Percentiles rank a stretch among this genome's conserved stretches.
phyloP scores from a whole-genome alignment of 2,113 vertebrate genomes.

The Archilochus colubris region DNA sequence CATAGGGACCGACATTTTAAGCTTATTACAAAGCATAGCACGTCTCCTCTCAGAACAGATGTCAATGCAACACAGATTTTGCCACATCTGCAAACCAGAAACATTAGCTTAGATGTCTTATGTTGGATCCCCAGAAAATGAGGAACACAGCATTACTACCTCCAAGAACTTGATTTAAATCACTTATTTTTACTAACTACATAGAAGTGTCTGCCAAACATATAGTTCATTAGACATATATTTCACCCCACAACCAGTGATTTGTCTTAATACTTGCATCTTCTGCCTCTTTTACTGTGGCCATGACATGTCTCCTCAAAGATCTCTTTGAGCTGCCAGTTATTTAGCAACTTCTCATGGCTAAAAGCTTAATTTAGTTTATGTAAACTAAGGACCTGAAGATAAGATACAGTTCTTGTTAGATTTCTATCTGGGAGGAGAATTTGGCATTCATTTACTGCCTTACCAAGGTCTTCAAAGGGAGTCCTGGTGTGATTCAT shows the following conservation, averaged over 20 bases:
- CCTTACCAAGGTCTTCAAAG: not conserved
- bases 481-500: not conserved
- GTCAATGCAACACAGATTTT: not conserved
- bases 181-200: not conserved
- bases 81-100: constrained; percentile 46
- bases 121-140: not conserved
- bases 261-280: not conserved
- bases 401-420: not conserved
- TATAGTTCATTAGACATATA: not conserved
- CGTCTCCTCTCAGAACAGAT: constrained; percentile 23
- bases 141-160: not conserved
- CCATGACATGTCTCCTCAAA: not conserved
- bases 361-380: not conserved
- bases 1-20: not conserved
- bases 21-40: not conserved
- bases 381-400: not conserved
- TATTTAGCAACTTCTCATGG: not conserved
- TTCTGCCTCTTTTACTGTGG: not conserved
- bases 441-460: not conserved
- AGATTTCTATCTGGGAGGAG: not conserved
- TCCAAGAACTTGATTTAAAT: not conserved
- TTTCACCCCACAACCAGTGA: not conserved
- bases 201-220: not conserved
- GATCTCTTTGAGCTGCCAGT: not conserved
- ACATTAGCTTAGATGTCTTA: not conserved